Conservation (phyloP, 1,140 invertebrate genomes). For the Papilio polyxenes region DNA sequence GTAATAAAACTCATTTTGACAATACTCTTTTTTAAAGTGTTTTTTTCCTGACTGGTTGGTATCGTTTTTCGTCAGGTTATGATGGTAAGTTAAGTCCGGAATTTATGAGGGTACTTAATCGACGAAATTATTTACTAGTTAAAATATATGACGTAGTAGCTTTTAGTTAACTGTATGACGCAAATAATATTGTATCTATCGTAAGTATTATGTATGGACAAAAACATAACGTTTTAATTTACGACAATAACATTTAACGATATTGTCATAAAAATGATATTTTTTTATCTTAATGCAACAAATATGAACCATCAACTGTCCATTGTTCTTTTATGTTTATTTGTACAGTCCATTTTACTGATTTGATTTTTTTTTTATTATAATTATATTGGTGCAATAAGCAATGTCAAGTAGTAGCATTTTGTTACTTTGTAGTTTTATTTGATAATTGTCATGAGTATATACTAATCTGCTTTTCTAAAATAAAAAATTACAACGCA, state of each 20-base stretch:
- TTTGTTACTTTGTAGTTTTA: too few relatives aligned
- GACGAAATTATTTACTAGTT: neutral
- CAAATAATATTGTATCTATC: neutral
- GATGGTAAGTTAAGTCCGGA: too few relatives aligned
- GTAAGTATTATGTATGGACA: too few relatives aligned
- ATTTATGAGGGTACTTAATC: too few relatives aligned
- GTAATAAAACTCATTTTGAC: too few relatives aligned
- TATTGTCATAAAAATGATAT: slow-evolving; percentile 4
- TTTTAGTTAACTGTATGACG: neutral
- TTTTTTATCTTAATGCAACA: slow-evolving; percentile 14
- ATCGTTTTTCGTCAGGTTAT: too few relatives aligned
- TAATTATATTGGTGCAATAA: neutral
- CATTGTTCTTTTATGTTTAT: slow-evolving; percentile 2
- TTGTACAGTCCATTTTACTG: neutral
- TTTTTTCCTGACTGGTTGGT: too few relatives aligned
- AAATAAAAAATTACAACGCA: too few relatives aligned
- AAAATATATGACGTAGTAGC: neutral
- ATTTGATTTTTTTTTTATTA: neutral
- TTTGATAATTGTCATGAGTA: too few relatives aligned
- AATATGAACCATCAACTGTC: neutral
- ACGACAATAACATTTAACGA: neutral
- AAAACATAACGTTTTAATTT: neutral
- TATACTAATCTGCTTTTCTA: too few relatives aligned
- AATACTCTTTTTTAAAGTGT: too few relatives aligned
- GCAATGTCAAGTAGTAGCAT: too few relatives aligned